Evolutionary conservation across 2,113 vertebrate species (phyloP).

Genomic region (Lanius collurio): DNA sequence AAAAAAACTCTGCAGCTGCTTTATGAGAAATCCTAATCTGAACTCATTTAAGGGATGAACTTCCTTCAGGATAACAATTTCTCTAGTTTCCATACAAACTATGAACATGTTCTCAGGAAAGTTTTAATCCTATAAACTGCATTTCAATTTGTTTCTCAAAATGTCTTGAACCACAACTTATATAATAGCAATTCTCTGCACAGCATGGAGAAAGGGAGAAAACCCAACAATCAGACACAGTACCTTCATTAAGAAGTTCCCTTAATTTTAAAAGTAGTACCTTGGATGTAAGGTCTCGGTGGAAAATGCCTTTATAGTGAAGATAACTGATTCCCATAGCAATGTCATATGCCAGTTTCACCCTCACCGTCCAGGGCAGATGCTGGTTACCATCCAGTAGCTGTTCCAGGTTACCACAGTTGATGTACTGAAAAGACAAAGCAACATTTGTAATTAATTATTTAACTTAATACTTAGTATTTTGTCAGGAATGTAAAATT

Average conservation of each 20-base stretch:
- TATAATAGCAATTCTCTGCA: background rate
- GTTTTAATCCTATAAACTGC: background rate
- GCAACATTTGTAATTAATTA: background rate
- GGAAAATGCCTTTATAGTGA: slow-evolving; percentile 97
- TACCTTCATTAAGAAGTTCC: background rate
- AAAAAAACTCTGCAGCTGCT: background rate
- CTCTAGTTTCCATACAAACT: background rate
- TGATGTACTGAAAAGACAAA: slow-evolving; percentile 88
- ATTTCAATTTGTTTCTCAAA: background rate
- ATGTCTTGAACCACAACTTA: background rate
- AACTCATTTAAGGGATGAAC: background rate
- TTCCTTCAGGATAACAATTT: background rate
- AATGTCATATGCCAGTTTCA: slow-evolving; percentile 90
- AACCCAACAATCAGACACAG: background rate
- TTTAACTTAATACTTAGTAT: background rate
- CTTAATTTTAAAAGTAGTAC: slow-evolving; percentile 57
- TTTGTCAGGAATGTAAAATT: background rate
- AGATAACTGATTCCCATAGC: slow-evolving; percentile 90
- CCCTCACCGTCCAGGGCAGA: slow-evolving; percentile 87
- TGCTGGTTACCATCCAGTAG: slow-evolving; percentile 91
- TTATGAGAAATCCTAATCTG: slow-evolving; percentile 25
- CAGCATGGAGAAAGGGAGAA: background rate
- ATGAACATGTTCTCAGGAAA: background rate
- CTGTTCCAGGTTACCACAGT: slow-evolving; percentile 96
- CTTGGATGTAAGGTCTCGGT: slow-evolving; percentile 98